phyloP scores from a whole-genome alignment of 2,888 invertebrate species.

The Stenodema calcarata region DNA sequence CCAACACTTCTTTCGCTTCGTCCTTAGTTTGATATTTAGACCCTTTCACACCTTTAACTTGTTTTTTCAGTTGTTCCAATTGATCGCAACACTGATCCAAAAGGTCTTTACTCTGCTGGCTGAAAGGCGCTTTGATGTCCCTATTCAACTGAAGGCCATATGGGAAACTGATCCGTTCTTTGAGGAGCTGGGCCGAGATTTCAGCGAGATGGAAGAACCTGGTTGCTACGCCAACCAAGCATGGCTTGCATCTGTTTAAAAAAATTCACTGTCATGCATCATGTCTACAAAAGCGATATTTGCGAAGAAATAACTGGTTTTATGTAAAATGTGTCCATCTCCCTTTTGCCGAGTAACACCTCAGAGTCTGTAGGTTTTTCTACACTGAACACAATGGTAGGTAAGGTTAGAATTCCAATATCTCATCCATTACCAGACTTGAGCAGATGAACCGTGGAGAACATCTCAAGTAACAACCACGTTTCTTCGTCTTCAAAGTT shows the following conservation, averaged over 20 bases:
- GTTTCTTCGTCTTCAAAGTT: too few relatives aligned
- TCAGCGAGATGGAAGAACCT: slow-evolving; percentile 4
- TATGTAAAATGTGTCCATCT: too few relatives aligned
- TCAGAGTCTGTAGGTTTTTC: too few relatives aligned
- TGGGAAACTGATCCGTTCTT: neutral
- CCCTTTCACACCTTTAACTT: neutral
- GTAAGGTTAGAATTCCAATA: too few relatives aligned
- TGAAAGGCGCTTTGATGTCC: neutral
- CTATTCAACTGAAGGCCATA: neutral
- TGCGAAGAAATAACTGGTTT: too few relatives aligned
- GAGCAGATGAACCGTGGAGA: too few relatives aligned
- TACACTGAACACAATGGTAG: too few relatives aligned
- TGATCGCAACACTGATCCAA: slow-evolving; percentile 34
- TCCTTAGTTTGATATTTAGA: neutral
- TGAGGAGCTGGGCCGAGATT: neutral
- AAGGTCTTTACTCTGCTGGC: slow-evolving; percentile 18
- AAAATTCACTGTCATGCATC: neutral
- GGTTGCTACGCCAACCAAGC: neutral
- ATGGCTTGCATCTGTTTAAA: slow-evolving; percentile 21
- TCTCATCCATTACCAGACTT: too few relatives aligned
- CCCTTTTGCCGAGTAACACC: too few relatives aligned
- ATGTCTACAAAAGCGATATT: neutral
- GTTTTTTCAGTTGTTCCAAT: slow-evolving; percentile 34
- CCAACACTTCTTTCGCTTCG: neutral
- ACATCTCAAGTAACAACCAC: too few relatives aligned